A percentile compares a stretch with the other conserved stretches of the same genome.
Evolutionary conservation across 2,797 vertebrate genomes (phyloP).

Genomic region (Eurystomus glaucurus): DNA sequence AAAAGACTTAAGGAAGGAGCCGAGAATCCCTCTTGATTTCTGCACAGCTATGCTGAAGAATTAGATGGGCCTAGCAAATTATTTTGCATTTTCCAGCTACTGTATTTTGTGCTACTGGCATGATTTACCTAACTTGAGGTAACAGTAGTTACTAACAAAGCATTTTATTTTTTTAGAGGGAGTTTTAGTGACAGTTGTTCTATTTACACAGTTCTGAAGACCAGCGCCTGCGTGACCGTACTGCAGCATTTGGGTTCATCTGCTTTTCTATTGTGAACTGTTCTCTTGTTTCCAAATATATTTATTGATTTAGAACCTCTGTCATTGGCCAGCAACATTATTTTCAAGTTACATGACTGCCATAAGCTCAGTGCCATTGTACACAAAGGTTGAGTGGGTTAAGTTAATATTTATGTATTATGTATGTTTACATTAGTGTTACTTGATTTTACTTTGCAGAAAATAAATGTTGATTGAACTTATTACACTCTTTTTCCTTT

Average conservation of each 20-base stretch:
- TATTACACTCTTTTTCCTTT: slow-evolving; percentile 30
- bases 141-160: slow-evolving; percentile 17
- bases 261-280: slow-evolving; percentile 31
- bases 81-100: slow-evolving; percentile 15
- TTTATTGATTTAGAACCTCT: slow-evolving; percentile 69
- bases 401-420: slow-evolving; percentile 54
- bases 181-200: slow-evolving; percentile 13
- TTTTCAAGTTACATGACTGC: slow-evolving; percentile 53
- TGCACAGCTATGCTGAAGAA: not conserved
- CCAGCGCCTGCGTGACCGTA: not conserved
- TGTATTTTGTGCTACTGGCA: slow-evolving; percentile 22
- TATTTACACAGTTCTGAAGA: not conserved
- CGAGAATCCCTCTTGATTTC: slow-evolving; percentile 68
- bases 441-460: slow-evolving; percentile 58
- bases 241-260: slow-evolving; percentile 15
- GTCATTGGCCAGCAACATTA: slow-evolving; percentile 16
- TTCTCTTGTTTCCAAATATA: slow-evolving; percentile 19
- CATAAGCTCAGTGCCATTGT: slow-evolving; percentile 79
- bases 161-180: not conserved
- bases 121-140: slow-evolving; percentile 18
- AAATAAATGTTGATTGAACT: slow-evolving; percentile 63
- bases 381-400: slow-evolving; percentile 45
- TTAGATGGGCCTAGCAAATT: not conserved
- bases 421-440: slow-evolving; percentile 66
- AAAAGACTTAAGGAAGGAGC: slow-evolving; percentile 79